Conservation (phyloP, 2,888 invertebrate genomes). For the Arrhopalites spinosus region DNA sequence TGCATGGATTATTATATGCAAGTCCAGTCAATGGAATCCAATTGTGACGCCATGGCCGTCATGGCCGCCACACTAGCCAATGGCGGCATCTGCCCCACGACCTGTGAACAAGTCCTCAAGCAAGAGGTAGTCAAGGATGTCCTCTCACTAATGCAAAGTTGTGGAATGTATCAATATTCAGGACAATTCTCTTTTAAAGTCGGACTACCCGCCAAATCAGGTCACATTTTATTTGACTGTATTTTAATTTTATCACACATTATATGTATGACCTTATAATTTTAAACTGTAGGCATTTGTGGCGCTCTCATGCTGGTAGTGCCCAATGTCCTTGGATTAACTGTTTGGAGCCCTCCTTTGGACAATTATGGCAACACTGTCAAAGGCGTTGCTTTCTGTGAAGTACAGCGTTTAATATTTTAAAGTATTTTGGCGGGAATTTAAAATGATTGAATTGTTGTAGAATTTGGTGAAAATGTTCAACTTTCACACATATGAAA, state of each 20-base stretch:
- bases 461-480: slow-evolving; percentile 87
- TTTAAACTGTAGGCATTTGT: slow-evolving; percentile 89
- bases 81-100: slow-evolving; percentile 97
- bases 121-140: slow-evolving; percentile 93
- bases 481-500: slow-evolving; percentile 97
- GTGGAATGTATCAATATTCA: slow-evolving; percentile 87
- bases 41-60: slow-evolving; percentile 88
- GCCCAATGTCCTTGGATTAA: slow-evolving; percentile 95
- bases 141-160: slow-evolving; percentile 95
- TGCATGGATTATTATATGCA: slow-evolving; percentile 98
- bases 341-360: slow-evolving; percentile 90
- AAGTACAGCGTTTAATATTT: slow-evolving; percentile 63
- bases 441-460: too few relatives aligned
- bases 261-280: slow-evolving; percentile 94
- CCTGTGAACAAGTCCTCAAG: slow-evolving; percentile 88
- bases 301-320: slow-evolving; percentile 92
- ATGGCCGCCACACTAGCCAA: slow-evolving; percentile 96
- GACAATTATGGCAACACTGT: slow-evolving; percentile 89
- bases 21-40: slow-evolving; percentile 97
- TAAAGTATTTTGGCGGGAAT: too few relatives aligned
- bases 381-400: slow-evolving; percentile 90
- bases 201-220: slow-evolving; percentile 65
- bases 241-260: slow-evolving; percentile 94
- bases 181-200: slow-evolving; percentile 94
- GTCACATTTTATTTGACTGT: slow-evolving; percentile 88